Conservation (phyloP, 2,797 vertebrate species). For the Bucorvus abyssinicus region DNA sequence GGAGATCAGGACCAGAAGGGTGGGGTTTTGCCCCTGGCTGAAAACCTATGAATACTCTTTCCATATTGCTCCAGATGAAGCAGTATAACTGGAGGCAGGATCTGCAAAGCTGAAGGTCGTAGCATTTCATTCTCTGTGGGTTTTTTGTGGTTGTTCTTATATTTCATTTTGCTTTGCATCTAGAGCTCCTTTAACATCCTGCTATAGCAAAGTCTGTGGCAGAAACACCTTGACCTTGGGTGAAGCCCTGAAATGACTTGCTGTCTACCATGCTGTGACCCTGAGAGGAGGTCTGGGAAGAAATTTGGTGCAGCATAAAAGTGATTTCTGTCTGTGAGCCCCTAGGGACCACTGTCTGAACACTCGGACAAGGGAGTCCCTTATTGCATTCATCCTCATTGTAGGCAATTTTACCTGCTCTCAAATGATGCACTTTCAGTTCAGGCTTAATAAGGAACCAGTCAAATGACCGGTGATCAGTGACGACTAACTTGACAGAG, state of each 20-base stretch:
- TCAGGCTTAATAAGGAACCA: not conserved
- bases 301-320: not conserved
- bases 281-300: not conserved
- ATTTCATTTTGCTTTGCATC: not conserved
- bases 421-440: not conserved
- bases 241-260: not conserved
- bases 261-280: not conserved
- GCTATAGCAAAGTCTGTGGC: not conserved
- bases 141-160: not conserved
- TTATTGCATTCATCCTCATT: not conserved
- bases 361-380: not conserved
- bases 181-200: not conserved
- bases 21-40: not conserved
- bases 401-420: not conserved
- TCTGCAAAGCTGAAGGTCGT: not conserved
- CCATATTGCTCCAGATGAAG: not conserved
- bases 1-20: not conserved
- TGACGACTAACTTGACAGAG: not conserved
- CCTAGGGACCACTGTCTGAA: not conserved
- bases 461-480: not conserved
- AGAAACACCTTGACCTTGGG: not conserved
- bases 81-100: not conserved
- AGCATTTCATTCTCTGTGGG: not conserved
- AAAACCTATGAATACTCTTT: not conserved
- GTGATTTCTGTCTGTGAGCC: not conserved